Percentiles rank a stretch among this genome's conserved stretches.
Conservation (phyloP, 2,797 vertebrate species). For the Phoebastria nigripes region DNA sequence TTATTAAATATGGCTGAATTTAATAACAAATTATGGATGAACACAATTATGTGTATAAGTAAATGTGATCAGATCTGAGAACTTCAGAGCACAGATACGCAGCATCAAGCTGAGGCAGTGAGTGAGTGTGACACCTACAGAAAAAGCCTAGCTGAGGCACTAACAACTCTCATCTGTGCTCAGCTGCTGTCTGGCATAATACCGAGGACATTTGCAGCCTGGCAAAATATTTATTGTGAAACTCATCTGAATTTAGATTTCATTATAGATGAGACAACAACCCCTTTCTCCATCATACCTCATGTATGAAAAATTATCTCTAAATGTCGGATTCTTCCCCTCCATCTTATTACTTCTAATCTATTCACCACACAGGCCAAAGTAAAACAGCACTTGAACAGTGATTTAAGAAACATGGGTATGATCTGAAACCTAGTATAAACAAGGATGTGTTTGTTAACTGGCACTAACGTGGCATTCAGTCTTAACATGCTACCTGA, state of each 20-base stretch:
- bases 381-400: background rate
- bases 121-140: background rate
- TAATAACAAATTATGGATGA: background rate
- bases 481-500: background rate
- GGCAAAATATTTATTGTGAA: slow-evolving; percentile 11
- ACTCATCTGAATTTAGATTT: slow-evolving; percentile 15
- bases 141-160: background rate
- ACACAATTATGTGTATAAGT: background rate
- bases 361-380: background rate
- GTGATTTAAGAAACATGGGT: background rate
- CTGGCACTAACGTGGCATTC: background rate
- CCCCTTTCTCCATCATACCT: background rate
- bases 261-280: background rate
- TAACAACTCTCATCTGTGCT: background rate
- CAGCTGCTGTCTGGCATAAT: background rate
- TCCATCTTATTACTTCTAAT: background rate
- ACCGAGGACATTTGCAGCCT: background rate
- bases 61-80: background rate
- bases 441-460: background rate
- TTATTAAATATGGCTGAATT: slow-evolving; percentile 19
- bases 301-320: background rate
- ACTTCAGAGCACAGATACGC: background rate
- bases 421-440: background rate
- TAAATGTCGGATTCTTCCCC: background rate
- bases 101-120: background rate